Evolutionary conservation across 2,797 vertebrate species (phyloP), one percentile per base, ranked within the genome.

Genomic region (Anas flavirostris): DNA sequence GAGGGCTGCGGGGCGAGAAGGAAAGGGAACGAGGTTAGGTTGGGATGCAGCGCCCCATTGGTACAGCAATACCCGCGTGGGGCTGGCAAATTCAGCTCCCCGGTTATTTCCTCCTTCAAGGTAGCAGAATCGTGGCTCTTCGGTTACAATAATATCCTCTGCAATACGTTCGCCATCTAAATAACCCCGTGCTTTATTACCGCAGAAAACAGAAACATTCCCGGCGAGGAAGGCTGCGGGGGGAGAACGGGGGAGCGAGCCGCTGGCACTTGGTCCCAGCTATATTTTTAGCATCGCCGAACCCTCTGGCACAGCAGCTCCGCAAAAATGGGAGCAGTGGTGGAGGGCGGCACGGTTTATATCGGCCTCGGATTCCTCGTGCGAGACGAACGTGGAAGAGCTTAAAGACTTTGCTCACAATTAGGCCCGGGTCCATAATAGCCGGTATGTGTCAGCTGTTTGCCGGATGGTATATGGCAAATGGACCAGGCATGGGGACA

Each of bases 381-480:
- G 63, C 31, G 63, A 97, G 95, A 95, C 96, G 97, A 97, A 97
- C 73, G 60, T 84, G 96, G 95, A 88, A 94, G 96, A 95, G 95
- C 88, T 97, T 97, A 93, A 95, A 96, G 96, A 96, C 87, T 95
- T 97, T 84, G 92, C 96, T 96, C 93, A 97, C 96, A 98, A 98
- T 98, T 95, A 97, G 96, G 96, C 96, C 93, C 12, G 86, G 94
- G 95, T 94, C 96, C 96, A 97, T 96, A 98, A 97, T 95, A 97
- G 97, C 95, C 52, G 52, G 97, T 96, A 96, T 98, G 97, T 97
- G 98, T 98, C 98, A 99, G 98, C 98, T 98, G 98, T 97, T 98
- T 97, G 97, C 97, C 94, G 97, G 97, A 98, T 97, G 96, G 97
- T 96, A 97, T 96, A 97, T 88, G 97, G 97, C 98, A 98, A 99